Base-by-base conservation (phyloP, 2,797 vertebrate species). In the Gallinago nigripennis region DNA sequence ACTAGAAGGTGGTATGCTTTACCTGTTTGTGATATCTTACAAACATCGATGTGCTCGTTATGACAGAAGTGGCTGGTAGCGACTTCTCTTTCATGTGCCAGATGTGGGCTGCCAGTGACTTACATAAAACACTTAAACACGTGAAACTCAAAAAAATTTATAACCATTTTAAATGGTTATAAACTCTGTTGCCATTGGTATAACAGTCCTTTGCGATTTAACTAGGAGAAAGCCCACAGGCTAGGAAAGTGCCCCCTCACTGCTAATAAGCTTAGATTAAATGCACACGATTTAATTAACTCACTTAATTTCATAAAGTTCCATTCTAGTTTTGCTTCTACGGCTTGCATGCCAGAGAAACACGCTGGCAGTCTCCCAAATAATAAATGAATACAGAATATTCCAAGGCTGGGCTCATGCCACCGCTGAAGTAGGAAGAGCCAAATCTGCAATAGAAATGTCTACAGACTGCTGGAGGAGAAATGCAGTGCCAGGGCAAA, bases 261-360 rank as follows among this genome's bases (percentile, higher is more conserved):
- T 90, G 35, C 60, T 80, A 82, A 80, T 93, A 73, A 80, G 68
- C 9, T 58, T 88, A 80, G 43, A 94, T 93, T 90, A 95, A 92
- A 88, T 81, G 72, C 69, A 57, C 64, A 37, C 0, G 0, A 92
- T 92, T 94, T 95, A 90, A 94, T 96, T 95, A 97, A 79, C 77
- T 89, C 48, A 72, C 70, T 88, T 71, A 78, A 88, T 94, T 94
- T 92, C 65, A 86, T 95, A 41, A 94, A 88, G 82, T 63, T 91
- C 51, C n/a, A 30, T 81, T 92, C 87, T 65, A 58, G 53, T 91
- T 95, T 93, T 4, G 1, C 65, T 94, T 86, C 88, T 88, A 37
- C 4, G 0, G 83, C 81, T 76, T 92, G 39, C 31, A 19, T 76
- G 84, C 65, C 79, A 69, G 61, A 88, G 57, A 86, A 91, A 57